Evolutionary conservation across 2,113 vertebrate genomes (phyloP).

Genomic region (Gila orcuttii): DNA sequence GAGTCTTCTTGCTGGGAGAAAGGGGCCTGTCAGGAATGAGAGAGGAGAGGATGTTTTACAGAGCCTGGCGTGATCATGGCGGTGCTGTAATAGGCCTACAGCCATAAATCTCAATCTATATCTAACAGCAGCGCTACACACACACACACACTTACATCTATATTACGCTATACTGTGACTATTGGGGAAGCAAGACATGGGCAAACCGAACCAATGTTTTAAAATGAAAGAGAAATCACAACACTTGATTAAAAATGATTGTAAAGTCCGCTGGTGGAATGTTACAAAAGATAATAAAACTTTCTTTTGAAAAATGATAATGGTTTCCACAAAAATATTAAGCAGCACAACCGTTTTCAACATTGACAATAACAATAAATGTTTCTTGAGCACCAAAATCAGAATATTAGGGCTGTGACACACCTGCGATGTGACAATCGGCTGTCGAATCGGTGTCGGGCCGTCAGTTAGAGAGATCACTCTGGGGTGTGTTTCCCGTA

Average conservation of each 20-base stretch:
- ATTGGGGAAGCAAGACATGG: not conserved
- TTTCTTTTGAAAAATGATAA: no score
- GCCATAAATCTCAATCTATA: conserved; percentile 31
- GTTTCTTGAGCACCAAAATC: no score
- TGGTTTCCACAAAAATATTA: no score
- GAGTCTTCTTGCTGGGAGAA: conserved; percentile 4
- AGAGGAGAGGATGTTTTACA: conserved; percentile 7
- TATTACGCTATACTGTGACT: conserved; percentile 2
- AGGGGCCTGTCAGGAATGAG: conserved; percentile 1
- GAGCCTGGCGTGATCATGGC: not conserved
- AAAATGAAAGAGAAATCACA: not conserved
- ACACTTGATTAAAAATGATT: not conserved
- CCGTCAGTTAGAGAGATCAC: no score
- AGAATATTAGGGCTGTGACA: no score
- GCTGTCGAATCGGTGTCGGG: no score
- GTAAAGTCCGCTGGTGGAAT: no score
- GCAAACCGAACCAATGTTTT: not conserved
- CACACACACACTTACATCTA: not conserved
- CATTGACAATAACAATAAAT: no score
- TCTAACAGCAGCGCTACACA: not conserved
- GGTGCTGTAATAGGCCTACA: not conserved
- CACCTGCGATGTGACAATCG: no score
- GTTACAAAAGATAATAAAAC: no score
- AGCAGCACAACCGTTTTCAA: no score
- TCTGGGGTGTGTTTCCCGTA: no score